Evolutionary conservation across 2,888 invertebrate genomes (phyloP), one percentile per base, ranked within the genome.

Genomic region (Pachycephus smyrnensis): DNA sequence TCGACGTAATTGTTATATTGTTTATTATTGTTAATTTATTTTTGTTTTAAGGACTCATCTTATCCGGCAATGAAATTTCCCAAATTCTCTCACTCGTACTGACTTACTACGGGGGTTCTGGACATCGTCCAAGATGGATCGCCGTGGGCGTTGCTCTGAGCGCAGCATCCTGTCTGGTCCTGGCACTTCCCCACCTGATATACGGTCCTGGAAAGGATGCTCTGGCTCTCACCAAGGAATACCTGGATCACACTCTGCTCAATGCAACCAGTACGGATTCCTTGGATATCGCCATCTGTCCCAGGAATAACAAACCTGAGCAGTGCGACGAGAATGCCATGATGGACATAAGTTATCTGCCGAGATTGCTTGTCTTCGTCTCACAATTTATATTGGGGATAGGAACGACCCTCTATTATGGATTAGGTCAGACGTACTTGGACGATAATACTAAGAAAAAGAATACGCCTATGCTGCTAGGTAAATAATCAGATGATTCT

Each of bases 321-420:
- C 88, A 88, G 33, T 94, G 94, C 84, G 92, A 93, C 75, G 87
- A 85, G 37, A 91, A 90, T 23, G 85, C 88, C 23, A 88, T 92
- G 73, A 92, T 92, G 32, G 92, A 90, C 77, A 83, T 87, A 69
- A 89, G 91, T 73, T 71, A 93, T 55, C 88, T 94, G 33, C 94
- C 95, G 0, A 89, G 94, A 69, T 88, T 94, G 11, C 89, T 95
- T 68, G 93, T 95, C 80, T 94, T 95, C 85, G 85, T 95, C 71
- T 95, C 95, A 0, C 95, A 95, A 89, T 94, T 95, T 86, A 93
- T 95, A 73, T 93, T 95, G 74, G 95, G 95, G 23, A 93, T 95
- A 78, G 95, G 95, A 23, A 94, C 94, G 80, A 94, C 95, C 1
- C 88, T 95, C 40, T 95, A 94, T 88, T 95, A 94, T 87, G 93